These are phyloP conservation scores for Prorops nasuta DNA, from an alignment of 1,140 invertebrate genomes.

Conservation along the genomic window DNA sequence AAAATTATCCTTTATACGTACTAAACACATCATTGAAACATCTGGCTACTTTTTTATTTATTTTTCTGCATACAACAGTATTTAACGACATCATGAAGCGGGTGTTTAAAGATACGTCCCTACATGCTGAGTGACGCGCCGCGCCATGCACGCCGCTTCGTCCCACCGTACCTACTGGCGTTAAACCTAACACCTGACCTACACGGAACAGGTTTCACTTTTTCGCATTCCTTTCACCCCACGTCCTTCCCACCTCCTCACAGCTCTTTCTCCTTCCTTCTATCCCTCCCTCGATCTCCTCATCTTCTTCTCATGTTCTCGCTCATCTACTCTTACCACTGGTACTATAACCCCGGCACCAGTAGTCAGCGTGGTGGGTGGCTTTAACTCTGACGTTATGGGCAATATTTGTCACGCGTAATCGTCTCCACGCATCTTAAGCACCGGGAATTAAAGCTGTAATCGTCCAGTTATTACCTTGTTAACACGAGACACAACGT, in stretches of 20 bases:
- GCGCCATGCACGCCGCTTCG: conserved; percentile 8
- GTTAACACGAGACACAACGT: conserved; percentile 38
- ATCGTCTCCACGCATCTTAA: conserved; percentile 45
- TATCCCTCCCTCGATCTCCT: conserved; percentile 6
- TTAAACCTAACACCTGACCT: conserved; percentile 26
- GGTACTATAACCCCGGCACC: conserved; percentile 17
- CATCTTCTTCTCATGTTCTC: not conserved
- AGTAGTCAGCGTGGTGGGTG: conserved; percentile 35
- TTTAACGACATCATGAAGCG: conserved; percentile 11
- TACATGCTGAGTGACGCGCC: conserved; percentile 16
- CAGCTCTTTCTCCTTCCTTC: too few relatives aligned
- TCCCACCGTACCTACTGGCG: conserved; percentile 6
- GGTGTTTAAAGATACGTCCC: conserved; percentile 20
- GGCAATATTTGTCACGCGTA: conserved; percentile 51
- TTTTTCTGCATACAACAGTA: not conserved
- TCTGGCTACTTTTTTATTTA: not conserved
- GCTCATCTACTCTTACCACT: not conserved
- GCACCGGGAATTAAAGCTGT: conserved; percentile 44
- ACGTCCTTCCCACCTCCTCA: too few relatives aligned
- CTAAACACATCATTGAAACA: not conserved
- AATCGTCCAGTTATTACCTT: conserved; percentile 50
- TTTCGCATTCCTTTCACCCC: too few relatives aligned
- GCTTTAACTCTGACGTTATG: conserved; percentile 39
- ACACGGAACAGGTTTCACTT: conserved; percentile 42
- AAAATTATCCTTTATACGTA: too few relatives aligned